Conservation (phyloP, 2,888 invertebrate species). For the Lycocerus yunnanus region DNA sequence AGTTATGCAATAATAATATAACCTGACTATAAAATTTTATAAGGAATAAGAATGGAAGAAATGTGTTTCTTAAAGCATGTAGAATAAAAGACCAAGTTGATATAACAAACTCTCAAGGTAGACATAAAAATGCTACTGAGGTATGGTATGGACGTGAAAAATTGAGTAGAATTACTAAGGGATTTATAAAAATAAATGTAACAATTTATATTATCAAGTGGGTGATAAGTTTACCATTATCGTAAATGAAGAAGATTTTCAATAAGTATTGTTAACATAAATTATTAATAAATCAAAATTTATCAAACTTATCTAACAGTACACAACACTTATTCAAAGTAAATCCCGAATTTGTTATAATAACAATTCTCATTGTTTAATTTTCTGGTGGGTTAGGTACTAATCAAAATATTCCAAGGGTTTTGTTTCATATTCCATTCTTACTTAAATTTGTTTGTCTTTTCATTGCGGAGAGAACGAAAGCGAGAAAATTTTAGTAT, state of each 20-base stretch:
- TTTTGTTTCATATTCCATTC: background rate
- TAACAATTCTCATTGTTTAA: background rate
- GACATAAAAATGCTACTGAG: background rate
- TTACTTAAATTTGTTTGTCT: background rate
- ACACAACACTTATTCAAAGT: background rate
- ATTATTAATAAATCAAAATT: background rate
- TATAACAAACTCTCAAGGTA: background rate
- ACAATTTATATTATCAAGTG: constrained; percentile 2
- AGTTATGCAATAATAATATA: background rate
- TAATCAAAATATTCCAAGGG: background rate
- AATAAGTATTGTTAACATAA: background rate
- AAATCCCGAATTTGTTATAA: background rate
- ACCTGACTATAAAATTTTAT: background rate
- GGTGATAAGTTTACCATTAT: constrained; percentile 1
- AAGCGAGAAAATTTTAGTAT: background rate
- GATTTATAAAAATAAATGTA: constrained; percentile 4
- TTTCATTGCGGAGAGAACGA: background rate
- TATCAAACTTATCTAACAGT: background rate
- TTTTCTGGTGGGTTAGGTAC: background rate
- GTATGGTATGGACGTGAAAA: background rate
- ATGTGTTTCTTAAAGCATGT: background rate
- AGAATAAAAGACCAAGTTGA: background rate
- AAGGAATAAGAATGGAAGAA: background rate
- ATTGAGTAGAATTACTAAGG: background rate
- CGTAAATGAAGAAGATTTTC: background rate